Base-by-base conservation (phyloP, 2,888 invertebrate genomes). In the Octonoba sinensis region DNA sequence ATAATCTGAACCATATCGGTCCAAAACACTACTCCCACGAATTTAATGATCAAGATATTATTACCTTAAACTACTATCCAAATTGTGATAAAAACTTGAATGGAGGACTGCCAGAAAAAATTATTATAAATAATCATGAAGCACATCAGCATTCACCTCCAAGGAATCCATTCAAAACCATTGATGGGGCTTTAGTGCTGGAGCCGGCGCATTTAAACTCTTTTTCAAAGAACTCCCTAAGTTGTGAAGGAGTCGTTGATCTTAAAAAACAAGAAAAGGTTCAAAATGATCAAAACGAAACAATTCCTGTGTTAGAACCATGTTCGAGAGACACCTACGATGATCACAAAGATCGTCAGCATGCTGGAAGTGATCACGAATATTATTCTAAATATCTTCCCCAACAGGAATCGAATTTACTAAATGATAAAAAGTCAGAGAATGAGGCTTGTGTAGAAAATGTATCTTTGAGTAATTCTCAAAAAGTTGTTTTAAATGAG, bases 161-260 rank as follows among this genome's bases (percentile, higher is more conserved):
- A 15, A 69, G 22, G 44, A 47, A 64, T 27, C 76, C 76, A 8
- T 36, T 69, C 15, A 76, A 69, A 18, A 67, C 60, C 15, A 47
- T 56, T 0, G 73, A 81, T 56, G 73, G 73, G 12, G 22, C 49
- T 46, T 62, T 72, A 20, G 56, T 73, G 1, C 66, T 81, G 3
- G 73, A 81, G 36, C 79, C 79, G 8, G 79, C 79, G 1, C 79
- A 81, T 69, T 81, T 69, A 1, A 81, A 62, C n/a, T 81, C 73
- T 0, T 62, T 81, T 24, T 4, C 22, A 6, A 81, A 69, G 47
- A 73, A 49, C n/a, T 81, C 62, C 0, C 2, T 27, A 6, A 62
- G 16, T 15, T 69, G 69, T 27, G 79, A 81, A 36, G 79, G 73
- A 8, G 73, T 73, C 1, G 73, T 81, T 0, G 47, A 73, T 20